Percentiles rank a stretch among this genome's conserved stretches.
These are phyloP conservation scores for Oscarella lobularis DNA, from an alignment of 37 sponge, comb jelly and placozoan genomes.

Conservation along the genomic window DNA sequence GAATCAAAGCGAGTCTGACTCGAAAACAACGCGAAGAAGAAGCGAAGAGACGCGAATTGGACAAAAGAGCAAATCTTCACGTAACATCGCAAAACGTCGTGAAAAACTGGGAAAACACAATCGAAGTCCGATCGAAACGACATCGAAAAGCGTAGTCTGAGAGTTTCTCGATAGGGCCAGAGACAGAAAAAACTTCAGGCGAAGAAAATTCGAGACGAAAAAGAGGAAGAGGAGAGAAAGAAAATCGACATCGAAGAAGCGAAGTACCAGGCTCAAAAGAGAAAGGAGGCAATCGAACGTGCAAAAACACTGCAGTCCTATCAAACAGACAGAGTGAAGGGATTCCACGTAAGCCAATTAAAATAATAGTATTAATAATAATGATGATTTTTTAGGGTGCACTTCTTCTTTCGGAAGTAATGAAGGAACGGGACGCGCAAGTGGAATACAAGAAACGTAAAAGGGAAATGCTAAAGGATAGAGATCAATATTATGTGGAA, in stretches of 20 bases:
- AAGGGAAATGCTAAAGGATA: constrained; percentile 19
- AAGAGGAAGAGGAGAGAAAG: constrained; percentile 50
- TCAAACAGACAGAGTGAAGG: constrained; percentile 77
- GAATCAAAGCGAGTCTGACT: constrained; percentile 3
- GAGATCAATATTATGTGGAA: constrained; percentile 21
- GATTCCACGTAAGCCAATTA: constrained; percentile 51
- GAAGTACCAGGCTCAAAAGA: constrained; percentile 48
- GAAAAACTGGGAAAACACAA: constrained; percentile 69
- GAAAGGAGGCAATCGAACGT: constrained; percentile 64
- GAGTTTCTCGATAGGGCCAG: constrained; percentile 38
- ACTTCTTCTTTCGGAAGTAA: constrained; percentile 56
- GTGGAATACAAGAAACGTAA: constrained; percentile 47
- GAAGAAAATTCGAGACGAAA: constrained; percentile 26
- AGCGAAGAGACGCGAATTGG: not conserved
- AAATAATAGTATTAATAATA: not conserved
- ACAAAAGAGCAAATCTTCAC: constrained; percentile 8
- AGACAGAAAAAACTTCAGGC: constrained; percentile 55
- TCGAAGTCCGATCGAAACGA: constrained; percentile 27
- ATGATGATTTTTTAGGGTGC: constrained; percentile 32
- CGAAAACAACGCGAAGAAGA: not conserved
- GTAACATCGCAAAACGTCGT: constrained; percentile 28
- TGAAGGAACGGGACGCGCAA: constrained; percentile 71
- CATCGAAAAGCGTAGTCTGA: not conserved
- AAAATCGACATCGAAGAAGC: constrained; percentile 65
- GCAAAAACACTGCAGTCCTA: constrained; percentile 69